Evolutionary conservation across 2,888 invertebrate species (phyloP), one percentile per base, ranked within the genome.

Genomic region (Rhimphoctona megacephalus): DNA sequence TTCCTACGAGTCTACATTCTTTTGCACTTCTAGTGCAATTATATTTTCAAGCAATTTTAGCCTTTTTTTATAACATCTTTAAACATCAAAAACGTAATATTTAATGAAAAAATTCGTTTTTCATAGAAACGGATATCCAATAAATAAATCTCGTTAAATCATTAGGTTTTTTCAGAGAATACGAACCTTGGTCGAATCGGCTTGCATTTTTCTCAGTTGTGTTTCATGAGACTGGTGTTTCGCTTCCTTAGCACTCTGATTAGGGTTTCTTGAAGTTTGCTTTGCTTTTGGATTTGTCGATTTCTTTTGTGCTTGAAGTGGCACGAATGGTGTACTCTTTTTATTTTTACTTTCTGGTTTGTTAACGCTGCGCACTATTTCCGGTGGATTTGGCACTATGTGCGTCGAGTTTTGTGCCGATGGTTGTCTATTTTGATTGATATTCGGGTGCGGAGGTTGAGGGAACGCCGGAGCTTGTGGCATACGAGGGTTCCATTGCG

Each of bases 251-350:
- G 61, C 36, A 25, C 64, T 57, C 49, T 90, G 88, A 39, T 88
- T 88, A 17, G 81, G 83, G 66, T 78, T 80, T 33, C 85, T 80
- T n/a, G 78, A 33, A 14, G 83, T 66, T 76, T 85, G 87, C 43
- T 87, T 88, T 0, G 85, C 64, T 66, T 87, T 86, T 1, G 85
- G 74, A 54, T 80, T 91, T 54, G 92, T 94, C 84, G 94, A 94
- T 81, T 94, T 94, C 81, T 95, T 95, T 64, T 95, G 94, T 4
- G 95, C 96, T 91, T 96, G 96, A 25, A 96, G 92, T 0, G 96
- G 96, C 46, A 96, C 95, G 87, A 96, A 96, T 0, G 95, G 94
- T 39, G 95, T 93, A 78, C 81, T 88, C 33, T 91, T 91, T 25
- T 90, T 92, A 30, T 83, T 87, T 39, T 88, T 87, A 8, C 67